phyloP scores from a whole-genome alignment of 2,797 vertebrate genomes.

The Galagoides demidoff region DNA sequence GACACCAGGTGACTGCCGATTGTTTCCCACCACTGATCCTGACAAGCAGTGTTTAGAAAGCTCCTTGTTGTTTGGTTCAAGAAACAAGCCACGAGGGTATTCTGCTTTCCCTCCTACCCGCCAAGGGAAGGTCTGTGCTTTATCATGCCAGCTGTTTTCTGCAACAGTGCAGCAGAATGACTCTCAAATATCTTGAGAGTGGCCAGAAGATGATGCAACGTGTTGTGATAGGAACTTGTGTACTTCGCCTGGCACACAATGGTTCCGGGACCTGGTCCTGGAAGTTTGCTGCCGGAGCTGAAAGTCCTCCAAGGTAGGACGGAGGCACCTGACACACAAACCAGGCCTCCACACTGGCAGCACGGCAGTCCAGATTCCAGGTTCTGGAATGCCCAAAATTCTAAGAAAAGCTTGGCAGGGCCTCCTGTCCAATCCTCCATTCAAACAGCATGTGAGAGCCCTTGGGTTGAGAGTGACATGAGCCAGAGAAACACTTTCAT shows the following conservation, averaged over 20 bases:
- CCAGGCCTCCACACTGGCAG: background rate
- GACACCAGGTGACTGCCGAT: background rate
- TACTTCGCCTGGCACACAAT: background rate
- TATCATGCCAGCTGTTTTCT: background rate
- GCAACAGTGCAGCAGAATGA: background rate
- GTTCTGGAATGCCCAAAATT: background rate
- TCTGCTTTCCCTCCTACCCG: background rate
- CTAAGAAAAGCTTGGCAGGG: background rate
- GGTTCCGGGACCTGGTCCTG: background rate
- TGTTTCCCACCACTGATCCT: background rate
- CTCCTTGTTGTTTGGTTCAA: background rate
- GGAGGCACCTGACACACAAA: background rate
- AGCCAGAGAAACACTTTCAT: background rate
- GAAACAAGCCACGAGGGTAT: background rate
- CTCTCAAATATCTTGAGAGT: background rate
- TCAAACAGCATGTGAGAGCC: background rate
- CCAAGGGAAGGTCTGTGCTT: background rate
- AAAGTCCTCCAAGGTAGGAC: background rate
- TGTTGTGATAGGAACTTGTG: background rate
- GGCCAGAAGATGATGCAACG: slow-evolving; percentile 40
- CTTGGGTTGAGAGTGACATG: background rate
- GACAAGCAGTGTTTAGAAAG: background rate
- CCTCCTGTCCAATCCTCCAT: background rate
- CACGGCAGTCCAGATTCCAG: background rate
- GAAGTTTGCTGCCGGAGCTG: background rate